These are phyloP conservation scores for Yponomeuta sedellus DNA, from an alignment of 2,888 invertebrate genomes.

Conservation along the genomic window DNA sequence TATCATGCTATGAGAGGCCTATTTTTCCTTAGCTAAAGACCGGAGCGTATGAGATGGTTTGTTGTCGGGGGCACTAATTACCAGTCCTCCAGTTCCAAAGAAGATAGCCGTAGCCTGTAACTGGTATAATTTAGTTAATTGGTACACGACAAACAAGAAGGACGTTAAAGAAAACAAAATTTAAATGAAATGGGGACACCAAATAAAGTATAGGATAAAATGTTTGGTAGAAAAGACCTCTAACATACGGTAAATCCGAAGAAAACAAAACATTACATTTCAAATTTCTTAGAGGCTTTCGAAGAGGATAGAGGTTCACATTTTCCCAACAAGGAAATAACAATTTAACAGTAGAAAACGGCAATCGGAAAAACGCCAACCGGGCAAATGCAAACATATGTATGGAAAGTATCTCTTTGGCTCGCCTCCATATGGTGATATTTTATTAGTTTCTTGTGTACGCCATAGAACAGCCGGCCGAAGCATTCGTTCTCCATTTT, in stretches of 20 bases:
- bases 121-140: conserved; percentile 8
- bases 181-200: conserved; percentile 12
- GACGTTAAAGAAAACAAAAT: not conserved
- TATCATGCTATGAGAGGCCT: too few species aligned
- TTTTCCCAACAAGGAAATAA: not conserved
- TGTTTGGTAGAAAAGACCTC: not conserved
- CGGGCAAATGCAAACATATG: conserved; percentile 7
- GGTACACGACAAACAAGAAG: not conserved
- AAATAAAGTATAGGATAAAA: not conserved
- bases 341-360: not conserved
- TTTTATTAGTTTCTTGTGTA: conserved; percentile 38
- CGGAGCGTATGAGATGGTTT: too few species aligned
- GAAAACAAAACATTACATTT: not conserved
- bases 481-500: not conserved
- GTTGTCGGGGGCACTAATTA: too few species aligned
- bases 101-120: not conserved
- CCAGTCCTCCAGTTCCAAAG: not conserved
- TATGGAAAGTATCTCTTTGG: conserved; percentile 25
- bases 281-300: not conserved
- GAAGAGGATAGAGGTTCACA: too few species aligned
- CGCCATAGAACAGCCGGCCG: conserved; percentile 10
- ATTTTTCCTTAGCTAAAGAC: too few species aligned
- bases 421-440: conserved; percentile 36
- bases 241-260: not conserved
- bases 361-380: not conserved